phyloP scores from a whole-genome alignment of 2,113 vertebrate species.

The Nesoenas mayeri region DNA sequence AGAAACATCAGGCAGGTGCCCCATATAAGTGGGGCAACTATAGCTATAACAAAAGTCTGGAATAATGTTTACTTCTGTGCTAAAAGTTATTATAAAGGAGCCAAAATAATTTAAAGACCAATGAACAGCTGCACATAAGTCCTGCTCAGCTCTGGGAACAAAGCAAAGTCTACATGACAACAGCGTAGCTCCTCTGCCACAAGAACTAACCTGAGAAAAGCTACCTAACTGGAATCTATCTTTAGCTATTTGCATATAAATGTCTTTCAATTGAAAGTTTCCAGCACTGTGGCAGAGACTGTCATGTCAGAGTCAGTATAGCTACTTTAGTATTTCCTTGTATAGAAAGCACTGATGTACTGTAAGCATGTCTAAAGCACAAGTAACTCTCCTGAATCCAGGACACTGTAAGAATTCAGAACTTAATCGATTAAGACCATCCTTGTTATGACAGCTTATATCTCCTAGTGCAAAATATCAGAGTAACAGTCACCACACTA shows the following conservation, averaged over 20 bases:
- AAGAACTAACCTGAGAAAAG: not conserved
- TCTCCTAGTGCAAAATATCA: not conserved
- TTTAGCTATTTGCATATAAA: not conserved
- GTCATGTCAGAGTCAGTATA: not conserved
- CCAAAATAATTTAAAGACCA: not conserved
- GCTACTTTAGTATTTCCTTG: not conserved
- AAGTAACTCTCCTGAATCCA: not conserved
- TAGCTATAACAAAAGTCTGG: not conserved
- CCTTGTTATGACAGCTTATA: not conserved
- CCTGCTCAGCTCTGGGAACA: not conserved
- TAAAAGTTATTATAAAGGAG: not conserved
- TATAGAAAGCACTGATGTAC: not conserved
- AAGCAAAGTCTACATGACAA: not conserved
- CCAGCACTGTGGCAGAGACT: not conserved
- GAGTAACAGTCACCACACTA: not conserved
- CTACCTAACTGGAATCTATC: not conserved
- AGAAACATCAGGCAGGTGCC: conserved; percentile 23
- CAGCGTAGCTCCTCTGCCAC: not conserved
- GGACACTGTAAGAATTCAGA: not conserved
- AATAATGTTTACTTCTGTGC: not conserved
- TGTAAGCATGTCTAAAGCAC: not conserved
- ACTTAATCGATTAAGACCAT: not conserved
- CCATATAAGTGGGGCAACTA: not conserved
- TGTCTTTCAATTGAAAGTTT: not conserved
- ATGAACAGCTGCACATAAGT: not conserved